Base-by-base conservation (phyloP, 1,140 invertebrate genomes). In the Planococcus citri region DNA sequence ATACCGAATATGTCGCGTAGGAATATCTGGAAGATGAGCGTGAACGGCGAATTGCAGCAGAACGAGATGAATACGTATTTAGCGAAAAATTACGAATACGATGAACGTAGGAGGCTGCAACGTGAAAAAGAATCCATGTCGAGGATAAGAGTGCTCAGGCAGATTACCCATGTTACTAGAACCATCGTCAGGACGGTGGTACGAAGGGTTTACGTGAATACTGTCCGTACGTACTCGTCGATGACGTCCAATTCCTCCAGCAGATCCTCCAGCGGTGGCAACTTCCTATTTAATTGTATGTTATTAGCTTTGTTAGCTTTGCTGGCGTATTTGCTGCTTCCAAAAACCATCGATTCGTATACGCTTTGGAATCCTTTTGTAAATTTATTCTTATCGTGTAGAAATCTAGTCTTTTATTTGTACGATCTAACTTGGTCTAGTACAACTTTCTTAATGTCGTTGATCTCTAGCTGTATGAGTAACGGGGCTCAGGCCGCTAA, bases 1-100 rank as follows among this genome's bases (percentile, higher is more conserved):
- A 74, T 75, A 61, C 75, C 75, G 20, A 76, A 76, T 38, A 72
- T 76, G 73, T 75, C 72, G 14, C 70, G 75, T 33, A 9, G 22
- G 8, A 27, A 64, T 25, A 64, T 64, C 10, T 27, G 25, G 21
- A 51, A 51, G n/a, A 12, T 33, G 29, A 3, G 29, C n/a, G 14
- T 37, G 14, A 20, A 22, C 17, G 25, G 60, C 25, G 60, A 64
- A 25, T 4, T 25, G 6, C 14, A 25, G 22, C 10, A 64, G 1
- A 64, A 22, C 14, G 60, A 64, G 17, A 22, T 25, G 25, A 64
- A 25, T 64, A 4, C 3, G 17, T 64, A 17, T 27, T 17, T 24
- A 24, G 12, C 60, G 10, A 4, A 64, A 21, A 22, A 24, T 9
- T 64, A 64, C 25, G 9, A 25, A 27, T 64, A 64, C 60, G 60